Evolutionary conservation across 2,113 vertebrate species (phyloP).

Genomic region (Corynorhinus townsendii): DNA sequence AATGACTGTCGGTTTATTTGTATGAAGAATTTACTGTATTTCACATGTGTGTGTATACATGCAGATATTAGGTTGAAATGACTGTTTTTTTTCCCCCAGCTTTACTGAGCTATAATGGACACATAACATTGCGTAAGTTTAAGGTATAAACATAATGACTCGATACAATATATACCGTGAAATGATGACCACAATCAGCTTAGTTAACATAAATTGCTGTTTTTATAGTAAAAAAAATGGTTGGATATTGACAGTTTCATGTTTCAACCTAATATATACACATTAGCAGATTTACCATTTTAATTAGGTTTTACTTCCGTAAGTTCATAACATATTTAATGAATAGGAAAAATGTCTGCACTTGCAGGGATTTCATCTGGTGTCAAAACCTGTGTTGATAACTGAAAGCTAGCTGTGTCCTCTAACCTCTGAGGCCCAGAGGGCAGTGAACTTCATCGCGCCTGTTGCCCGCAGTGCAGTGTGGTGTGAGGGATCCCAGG

Average conservation of each 20-base stretch:
- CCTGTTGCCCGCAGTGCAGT: not conserved
- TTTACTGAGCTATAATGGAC: not conserved
- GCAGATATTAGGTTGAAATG: not conserved
- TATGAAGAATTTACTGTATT: not conserved
- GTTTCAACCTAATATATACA: not conserved
- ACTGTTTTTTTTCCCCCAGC: not conserved
- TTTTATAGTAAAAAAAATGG: not conserved
- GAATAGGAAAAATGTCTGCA: not conserved
- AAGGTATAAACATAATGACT: not conserved
- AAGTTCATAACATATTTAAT: conserved; percentile 18
- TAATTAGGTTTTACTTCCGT: conserved; percentile 19
- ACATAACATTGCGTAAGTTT: not conserved
- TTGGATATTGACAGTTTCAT: not conserved
- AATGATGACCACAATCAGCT: not conserved
- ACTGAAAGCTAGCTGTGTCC: not conserved
- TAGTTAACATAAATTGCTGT: not conserved
- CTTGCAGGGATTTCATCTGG: not conserved
- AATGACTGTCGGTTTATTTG: not conserved
- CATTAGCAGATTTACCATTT: not conserved
- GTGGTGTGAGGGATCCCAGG: not conserved
- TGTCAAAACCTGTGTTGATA: not conserved
- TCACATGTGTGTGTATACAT: not conserved
- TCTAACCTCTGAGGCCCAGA: not conserved
- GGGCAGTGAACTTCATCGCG: not conserved
- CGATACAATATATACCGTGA: not conserved